phyloP scores from a whole-genome alignment of 2,888 invertebrate genomes.

The Zygaena filipendulae region DNA sequence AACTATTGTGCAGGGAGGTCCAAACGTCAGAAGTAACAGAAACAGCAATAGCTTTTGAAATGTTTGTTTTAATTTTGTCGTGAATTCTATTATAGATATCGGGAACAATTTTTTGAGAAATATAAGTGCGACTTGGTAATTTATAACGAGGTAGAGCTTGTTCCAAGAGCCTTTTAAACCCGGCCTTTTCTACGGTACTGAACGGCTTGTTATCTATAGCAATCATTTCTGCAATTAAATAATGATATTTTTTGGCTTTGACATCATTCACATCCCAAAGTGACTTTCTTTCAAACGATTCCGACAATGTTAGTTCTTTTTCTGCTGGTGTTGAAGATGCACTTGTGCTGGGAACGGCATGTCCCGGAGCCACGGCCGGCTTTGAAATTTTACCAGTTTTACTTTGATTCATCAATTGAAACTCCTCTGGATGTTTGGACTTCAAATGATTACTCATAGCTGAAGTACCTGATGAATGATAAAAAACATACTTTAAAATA shows the following conservation, averaged over 20 bases:
- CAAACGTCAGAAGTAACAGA: slow-evolving; percentile 23
- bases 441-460: slow-evolving; percentile 12
- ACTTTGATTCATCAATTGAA: slow-evolving; percentile 1
- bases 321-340: slow-evolving; percentile 1
- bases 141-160: slow-evolving; percentile 17
- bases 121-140: slow-evolving; percentile 18
- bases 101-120: slow-evolving; percentile 15
- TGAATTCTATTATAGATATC: slow-evolving; percentile 18
- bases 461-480: slow-evolving; percentile 11
- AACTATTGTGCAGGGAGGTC: slow-evolving; percentile 19
- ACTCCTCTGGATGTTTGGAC: slow-evolving; percentile 10
- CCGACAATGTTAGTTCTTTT: slow-evolving; percentile 6
- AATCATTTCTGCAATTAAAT: slow-evolving; percentile 29
- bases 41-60: slow-evolving; percentile 17
- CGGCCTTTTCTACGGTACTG: slow-evolving; percentile 21
- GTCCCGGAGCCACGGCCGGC: too few relatives aligned
- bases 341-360: slow-evolving; percentile 2
- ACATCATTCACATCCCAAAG: slow-evolving; percentile 14
- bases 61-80: slow-evolving; percentile 16
- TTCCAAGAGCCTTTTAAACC: slow-evolving; percentile 21
- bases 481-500: too few relatives aligned
- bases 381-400: too few relatives aligned
- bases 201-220: slow-evolving; percentile 24
- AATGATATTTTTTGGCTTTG: slow-evolving; percentile 22
- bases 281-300: slow-evolving; percentile 7